Evolutionary conservation across 1,140 invertebrate species (phyloP).

Genomic region (Reticulitermes speratus): DNA sequence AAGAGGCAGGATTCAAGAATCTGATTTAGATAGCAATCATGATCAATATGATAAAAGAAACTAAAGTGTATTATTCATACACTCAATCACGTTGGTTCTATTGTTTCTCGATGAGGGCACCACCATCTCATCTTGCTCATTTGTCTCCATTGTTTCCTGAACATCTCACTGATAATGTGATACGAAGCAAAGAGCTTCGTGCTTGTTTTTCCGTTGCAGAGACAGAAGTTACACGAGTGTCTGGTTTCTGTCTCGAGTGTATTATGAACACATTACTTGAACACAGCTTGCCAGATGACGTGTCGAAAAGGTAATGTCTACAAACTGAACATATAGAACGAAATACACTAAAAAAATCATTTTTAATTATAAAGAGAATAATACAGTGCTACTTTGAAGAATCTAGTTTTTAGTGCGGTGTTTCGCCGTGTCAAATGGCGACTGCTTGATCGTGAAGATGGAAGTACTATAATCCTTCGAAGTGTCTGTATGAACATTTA

Average conservation of each 20-base stretch:
- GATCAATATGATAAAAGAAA: not conserved
- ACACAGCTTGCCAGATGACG: not conserved
- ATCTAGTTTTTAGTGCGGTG: too few relatives aligned
- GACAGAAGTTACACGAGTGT: not conserved
- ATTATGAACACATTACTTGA: not conserved
- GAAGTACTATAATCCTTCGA: too few relatives aligned
- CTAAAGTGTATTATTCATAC: not conserved
- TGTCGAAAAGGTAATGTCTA: not conserved
- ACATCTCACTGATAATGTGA: not conserved
- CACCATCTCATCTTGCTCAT: not conserved
- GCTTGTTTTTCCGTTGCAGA: not conserved
- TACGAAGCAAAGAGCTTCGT: not conserved
- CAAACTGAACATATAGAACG: not conserved
- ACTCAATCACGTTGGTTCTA: not conserved
- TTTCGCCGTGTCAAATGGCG: too few relatives aligned
- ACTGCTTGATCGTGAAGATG: too few relatives aligned
- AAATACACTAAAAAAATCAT: too few relatives aligned
- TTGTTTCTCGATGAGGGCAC: not conserved
- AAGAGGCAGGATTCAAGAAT: not conserved
- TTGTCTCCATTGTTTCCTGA: not conserved
- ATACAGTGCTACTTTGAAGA: too few relatives aligned
- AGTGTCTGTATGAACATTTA: too few relatives aligned
- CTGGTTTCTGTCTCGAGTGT: not conserved
- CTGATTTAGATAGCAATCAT: not conserved
- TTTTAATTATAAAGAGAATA: too few relatives aligned